Evolutionary conservation across 2,888 invertebrate species (phyloP), one percentile per base, ranked within the genome.

Genomic region (Oxytorus armatus): DNA sequence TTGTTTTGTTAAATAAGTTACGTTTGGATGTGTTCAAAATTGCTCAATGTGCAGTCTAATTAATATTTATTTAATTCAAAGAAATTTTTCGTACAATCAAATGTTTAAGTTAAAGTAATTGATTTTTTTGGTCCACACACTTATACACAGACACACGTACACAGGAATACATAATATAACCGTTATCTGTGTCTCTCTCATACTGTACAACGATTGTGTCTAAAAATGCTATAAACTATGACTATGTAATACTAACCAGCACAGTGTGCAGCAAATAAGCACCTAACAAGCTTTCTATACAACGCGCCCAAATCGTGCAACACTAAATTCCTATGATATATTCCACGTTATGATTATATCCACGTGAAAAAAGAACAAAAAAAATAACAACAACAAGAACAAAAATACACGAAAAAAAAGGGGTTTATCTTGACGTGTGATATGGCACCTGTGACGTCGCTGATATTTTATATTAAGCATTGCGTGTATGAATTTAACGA

Each of bases 201-300:
- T 79, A 77, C 83, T 84, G 79, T 86, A 85, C 85, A 81, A 85
- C 86, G 84, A 88, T 87, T 85, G 83, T 86, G 66, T 55, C 39
- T 29, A 63, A 61, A 61, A 23, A 66, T 29, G 3, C 63, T 16
- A 57, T 36, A 47, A 47, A 7, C 36, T 16, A 39, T 44, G 18
- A 61, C 29, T 33, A 73, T 78, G 63, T 57, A 69, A 77, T 75
- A 75, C 82, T 81, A 75, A 53, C 33, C 49, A 85, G 88, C 88
- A 88, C 88, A 87, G 88, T 89, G 90, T 89, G 90, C 88, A 89
- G 88, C 86, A 85, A 88, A 88, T 36, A 81, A 77, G 80, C 80
- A 81, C 80, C 55, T 36, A 74, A 81, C 80, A 81, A 81, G 80
- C 80, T 81, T 81, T 69, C n/a, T 36, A 36, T 44, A 66, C 42